Evolutionary conservation across 2,888 invertebrate genomes (phyloP).

Genomic region (Pecten maximus): DNA sequence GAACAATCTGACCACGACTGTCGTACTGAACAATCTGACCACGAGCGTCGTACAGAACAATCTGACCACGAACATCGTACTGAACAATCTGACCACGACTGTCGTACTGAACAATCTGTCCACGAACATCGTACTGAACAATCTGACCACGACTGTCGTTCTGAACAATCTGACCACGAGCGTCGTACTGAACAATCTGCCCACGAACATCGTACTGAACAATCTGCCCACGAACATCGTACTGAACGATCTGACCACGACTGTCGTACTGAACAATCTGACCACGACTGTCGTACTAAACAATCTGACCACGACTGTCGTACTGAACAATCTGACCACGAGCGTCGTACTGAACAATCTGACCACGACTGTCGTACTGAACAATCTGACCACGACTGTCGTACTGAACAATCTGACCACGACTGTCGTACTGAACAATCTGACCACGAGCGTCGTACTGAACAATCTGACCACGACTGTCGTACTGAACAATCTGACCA

Average conservation of each 20-base stretch:
- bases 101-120: neutral
- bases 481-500: neutral
- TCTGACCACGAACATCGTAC: no score
- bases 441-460: no score
- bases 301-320: neutral
- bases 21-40: neutral
- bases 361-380: neutral
- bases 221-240: neutral
- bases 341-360: neutral
- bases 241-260: neutral
- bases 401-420: neutral
- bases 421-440: neutral
- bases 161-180: neutral
- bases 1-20: neutral
- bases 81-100: neutral
- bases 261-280: neutral
- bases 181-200: neutral
- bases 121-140: no score
- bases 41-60: neutral
- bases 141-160: neutral
- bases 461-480: neutral
- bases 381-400: neutral
- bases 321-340: neutral
- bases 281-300: neutral
- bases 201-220: neutral